Conservation (phyloP, 1,140 invertebrate species). For the Lordiphosa collinella region DNA sequence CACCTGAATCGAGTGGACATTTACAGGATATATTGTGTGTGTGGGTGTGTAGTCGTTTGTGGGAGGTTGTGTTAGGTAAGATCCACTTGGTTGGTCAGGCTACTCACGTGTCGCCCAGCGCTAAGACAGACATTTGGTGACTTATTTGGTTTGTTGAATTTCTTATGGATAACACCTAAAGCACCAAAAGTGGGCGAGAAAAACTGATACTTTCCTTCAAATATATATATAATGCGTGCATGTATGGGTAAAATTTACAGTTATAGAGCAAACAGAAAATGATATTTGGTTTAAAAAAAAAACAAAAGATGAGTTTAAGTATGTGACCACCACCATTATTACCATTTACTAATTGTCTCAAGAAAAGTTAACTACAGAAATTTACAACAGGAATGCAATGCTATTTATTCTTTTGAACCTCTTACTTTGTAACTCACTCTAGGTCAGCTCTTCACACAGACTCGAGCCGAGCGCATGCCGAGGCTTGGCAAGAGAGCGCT, state of each 20-base stretch:
- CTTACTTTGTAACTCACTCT: too few species aligned
- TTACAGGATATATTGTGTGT: slow-evolving; percentile 19
- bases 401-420: too few species aligned
- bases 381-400: too few species aligned
- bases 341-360: background rate
- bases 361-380: background rate
- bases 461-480: too few species aligned
- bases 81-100: slow-evolving; percentile 43
- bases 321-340: slow-evolving; percentile 4
- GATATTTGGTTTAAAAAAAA: background rate
- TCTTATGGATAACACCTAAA: slow-evolving; percentile 49
- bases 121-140: slow-evolving; percentile 64
- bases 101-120: slow-evolving; percentile 79
- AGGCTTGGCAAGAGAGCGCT: too few species aligned
- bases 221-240: slow-evolving; percentile 68
- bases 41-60: background rate
- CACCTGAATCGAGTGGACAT: slow-evolving; percentile 56
- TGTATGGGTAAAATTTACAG: background rate
- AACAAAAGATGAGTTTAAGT: background rate
- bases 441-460: too few species aligned
- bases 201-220: slow-evolving; percentile 31
- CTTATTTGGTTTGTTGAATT: slow-evolving; percentile 20
- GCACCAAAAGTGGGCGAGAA: slow-evolving; percentile 35
- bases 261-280: background rate
- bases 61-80: background rate